A percentile compares a stretch with the other conserved stretches of the same genome.
phyloP scores from a whole-genome alignment of 2,888 invertebrate species.

The Rhaphigaster nebulosa region DNA sequence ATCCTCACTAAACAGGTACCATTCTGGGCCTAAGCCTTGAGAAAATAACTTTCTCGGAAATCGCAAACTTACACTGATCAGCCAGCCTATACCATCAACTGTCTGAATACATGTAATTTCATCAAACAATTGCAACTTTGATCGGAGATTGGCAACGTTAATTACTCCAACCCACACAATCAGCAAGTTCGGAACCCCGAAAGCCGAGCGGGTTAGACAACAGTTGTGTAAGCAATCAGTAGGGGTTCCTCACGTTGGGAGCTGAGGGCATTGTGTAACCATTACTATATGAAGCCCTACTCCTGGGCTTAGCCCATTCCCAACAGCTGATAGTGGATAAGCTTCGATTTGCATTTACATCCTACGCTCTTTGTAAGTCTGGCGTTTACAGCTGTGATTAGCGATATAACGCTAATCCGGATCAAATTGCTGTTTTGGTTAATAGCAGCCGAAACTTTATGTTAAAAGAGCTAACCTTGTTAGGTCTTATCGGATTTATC shows the following conservation, averaged over 20 bases:
- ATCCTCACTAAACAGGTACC: too few relatives aligned
- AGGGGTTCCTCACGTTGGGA: neutral
- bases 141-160: neutral
- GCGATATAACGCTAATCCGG: neutral
- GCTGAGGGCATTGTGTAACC: neutral
- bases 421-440: neutral
- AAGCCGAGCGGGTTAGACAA: neutral
- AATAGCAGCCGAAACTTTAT: neutral
- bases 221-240: neutral
- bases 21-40: neutral
- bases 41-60: neutral
- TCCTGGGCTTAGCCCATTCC: neutral
- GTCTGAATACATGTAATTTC: neutral
- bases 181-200: neutral
- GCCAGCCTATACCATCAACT: neutral
- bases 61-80: neutral
- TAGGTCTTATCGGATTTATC: neutral
- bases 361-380: neutral
- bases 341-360: constrained; percentile 18
- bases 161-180: neutral
- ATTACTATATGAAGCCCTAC: neutral
- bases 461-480: neutral
- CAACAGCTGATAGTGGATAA: constrained; percentile 9
- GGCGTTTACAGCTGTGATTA: neutral
- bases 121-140: neutral